These are phyloP conservation scores for Hydra vulgaris DNA, from an alignment of 30 jellyfish, hydroid and myxozoan genomes.

Conservation along the genomic window DNA sequence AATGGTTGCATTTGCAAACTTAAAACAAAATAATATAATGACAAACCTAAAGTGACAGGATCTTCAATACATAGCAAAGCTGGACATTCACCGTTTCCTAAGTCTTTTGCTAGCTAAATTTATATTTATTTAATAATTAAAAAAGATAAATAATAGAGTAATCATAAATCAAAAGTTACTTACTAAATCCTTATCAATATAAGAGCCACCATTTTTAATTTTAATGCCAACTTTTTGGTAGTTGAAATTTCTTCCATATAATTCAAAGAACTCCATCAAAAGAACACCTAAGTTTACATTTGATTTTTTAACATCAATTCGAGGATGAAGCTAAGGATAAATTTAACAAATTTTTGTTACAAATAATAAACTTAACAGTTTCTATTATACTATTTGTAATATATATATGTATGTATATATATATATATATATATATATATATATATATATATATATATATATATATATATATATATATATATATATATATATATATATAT, in stretches of 20 bases:
- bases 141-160: no score
- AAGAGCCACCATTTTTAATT: slow-evolving; percentile 78
- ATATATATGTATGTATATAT: no score
- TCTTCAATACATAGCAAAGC: slow-evolving; percentile 70
- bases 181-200: slow-evolving; percentile 65
- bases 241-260: slow-evolving; percentile 82
- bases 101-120: slow-evolving; percentile 59
- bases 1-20: no score
- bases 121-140: no score
- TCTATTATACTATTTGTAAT: no score
- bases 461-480: no score
- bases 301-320: slow-evolving; percentile 52
- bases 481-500: no score
- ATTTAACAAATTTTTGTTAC: neutral
- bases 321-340: slow-evolving; percentile 53
- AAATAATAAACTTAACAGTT: no score
- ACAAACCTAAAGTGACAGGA: slow-evolving; percentile 67
- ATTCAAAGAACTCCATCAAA: slow-evolving; percentile 76
- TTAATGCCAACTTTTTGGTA: slow-evolving; percentile 76
- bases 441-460: no score
- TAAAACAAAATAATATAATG: no score
- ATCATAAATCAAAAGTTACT: neutral
- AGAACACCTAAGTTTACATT: slow-evolving; percentile 88
- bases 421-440: no score
- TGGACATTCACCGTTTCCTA: slow-evolving; percentile 71